phyloP scores from a whole-genome alignment of 2,797 vertebrate species.

The Hydrolagus colliei region DNA sequence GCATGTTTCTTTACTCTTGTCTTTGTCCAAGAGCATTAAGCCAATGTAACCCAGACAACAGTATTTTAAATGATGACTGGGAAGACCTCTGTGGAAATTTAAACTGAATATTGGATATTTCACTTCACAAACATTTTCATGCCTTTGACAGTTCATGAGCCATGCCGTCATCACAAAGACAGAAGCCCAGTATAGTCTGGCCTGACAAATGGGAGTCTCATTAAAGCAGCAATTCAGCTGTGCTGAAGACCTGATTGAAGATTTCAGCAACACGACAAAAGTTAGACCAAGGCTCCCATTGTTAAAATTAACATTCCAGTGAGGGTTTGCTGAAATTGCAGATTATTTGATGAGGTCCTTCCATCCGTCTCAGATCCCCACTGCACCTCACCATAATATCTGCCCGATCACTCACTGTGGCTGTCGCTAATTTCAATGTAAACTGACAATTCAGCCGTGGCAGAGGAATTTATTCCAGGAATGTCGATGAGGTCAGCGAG shows the following conservation, averaged over 20 bases:
- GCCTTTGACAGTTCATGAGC: not conserved
- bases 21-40: too few relatives aligned
- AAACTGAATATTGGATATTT: not conserved
- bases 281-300: too few relatives aligned
- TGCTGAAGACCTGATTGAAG: not conserved
- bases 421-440: not conserved
- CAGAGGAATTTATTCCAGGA: not conserved
- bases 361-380: not conserved
- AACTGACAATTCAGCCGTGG: not conserved
- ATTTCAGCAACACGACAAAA: conserved; percentile 7
- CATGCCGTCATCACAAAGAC: not conserved
- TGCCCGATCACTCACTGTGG: not conserved
- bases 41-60: not conserved
- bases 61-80: conserved; percentile 6
- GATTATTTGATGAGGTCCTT: conserved; percentile 1
- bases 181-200: not conserved
- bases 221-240: not conserved
- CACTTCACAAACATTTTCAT: not conserved
- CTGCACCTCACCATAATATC: not conserved
- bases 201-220: not conserved
- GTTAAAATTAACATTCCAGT: conserved; percentile 10
- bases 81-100: not conserved
- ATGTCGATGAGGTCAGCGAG: not conserved
- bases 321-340: not conserved
- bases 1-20: too few relatives aligned